Conservation (phyloP, 1,140 invertebrate genomes). For the Oscheius sp. region DNA sequence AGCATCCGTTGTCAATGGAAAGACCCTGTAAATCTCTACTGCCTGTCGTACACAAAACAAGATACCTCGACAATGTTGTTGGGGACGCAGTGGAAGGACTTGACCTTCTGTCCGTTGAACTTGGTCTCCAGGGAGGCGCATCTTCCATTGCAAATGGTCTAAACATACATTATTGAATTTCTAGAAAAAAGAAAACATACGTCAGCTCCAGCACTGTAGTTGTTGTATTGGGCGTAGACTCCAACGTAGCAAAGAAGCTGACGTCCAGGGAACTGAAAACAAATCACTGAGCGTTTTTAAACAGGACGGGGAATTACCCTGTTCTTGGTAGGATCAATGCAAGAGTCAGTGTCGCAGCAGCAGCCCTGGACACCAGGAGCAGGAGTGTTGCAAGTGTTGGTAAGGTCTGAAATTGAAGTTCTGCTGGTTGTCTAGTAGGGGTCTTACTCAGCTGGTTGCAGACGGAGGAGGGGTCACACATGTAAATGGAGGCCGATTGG, state of each 20-base stretch:
- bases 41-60: too few species aligned
- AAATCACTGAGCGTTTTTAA: too few species aligned
- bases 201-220: conserved; percentile 1
- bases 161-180: neutral
- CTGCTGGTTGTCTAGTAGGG: too few species aligned
- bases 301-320: too few species aligned
- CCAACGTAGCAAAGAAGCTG: conserved; percentile 29
- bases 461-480: conserved; percentile 34
- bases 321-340: conserved; percentile 15
- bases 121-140: conserved; percentile 27
- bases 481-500: conserved; percentile 23
- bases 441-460: conserved; percentile 20
- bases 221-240: conserved; percentile 11
- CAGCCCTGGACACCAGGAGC: conserved; percentile 31
- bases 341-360: conserved; percentile 33
- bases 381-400: conserved; percentile 27
- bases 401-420: neutral
- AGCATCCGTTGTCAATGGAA: conserved; percentile 19
- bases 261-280: neutral
- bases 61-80: neutral
- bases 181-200: neutral
- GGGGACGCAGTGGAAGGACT: conserved; percentile 26
- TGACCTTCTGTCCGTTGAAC: conserved; percentile 16
- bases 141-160: conserved; percentile 32
- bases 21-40: too few species aligned